phyloP scores from a whole-genome alignment of 2,113 vertebrate genomes.

The Chamaea fasciata region DNA sequence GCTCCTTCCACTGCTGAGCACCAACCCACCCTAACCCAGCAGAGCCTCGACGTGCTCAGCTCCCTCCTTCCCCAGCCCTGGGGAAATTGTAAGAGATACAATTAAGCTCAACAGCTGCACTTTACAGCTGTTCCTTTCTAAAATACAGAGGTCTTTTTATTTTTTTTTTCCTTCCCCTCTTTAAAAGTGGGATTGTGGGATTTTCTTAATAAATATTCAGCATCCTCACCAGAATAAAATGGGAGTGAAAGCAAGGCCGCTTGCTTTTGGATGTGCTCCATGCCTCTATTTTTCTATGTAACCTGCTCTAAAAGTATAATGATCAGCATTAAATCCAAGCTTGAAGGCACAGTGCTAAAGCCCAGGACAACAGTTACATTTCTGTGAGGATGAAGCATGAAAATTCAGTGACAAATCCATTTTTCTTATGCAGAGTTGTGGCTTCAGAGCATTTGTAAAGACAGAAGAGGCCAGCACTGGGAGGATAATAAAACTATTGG shows the following conservation, averaged over 20 bases:
- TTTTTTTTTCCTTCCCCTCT: background rate
- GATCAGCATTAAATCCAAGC: slow-evolving; percentile 66
- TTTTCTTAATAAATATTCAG: slow-evolving; percentile 59
- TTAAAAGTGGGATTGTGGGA: slow-evolving; percentile 23
- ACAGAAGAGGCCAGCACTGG: background rate
- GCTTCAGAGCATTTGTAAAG: slow-evolving; percentile 46
- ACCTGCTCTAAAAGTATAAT: slow-evolving; percentile 70
- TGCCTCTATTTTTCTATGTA: slow-evolving; percentile 58
- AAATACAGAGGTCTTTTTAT: background rate
- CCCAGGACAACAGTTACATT: slow-evolving; percentile 73
- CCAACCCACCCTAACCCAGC: rapidly evolving
- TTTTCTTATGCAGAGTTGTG: slow-evolving; percentile 61
- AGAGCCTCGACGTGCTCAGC: background rate
- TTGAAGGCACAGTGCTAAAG: slow-evolving; percentile 65
- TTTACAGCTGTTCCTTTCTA: slow-evolving; percentile 16
- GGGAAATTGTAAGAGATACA: background rate
- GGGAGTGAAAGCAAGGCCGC: slow-evolving; percentile 32
- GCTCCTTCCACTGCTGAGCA: background rate
- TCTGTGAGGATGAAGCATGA: slow-evolving; percentile 56
- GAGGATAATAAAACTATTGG: background rate
- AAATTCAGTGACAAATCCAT: slow-evolving; percentile 73
- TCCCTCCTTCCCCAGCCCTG: background rate
- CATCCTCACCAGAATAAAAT: slow-evolving; percentile 40
- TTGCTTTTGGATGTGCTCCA: slow-evolving; percentile 45
- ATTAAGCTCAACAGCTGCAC: background rate